Evolutionary conservation across 2,113 vertebrate genomes (phyloP).

Genomic region (Capricornis sumatraensis): DNA sequence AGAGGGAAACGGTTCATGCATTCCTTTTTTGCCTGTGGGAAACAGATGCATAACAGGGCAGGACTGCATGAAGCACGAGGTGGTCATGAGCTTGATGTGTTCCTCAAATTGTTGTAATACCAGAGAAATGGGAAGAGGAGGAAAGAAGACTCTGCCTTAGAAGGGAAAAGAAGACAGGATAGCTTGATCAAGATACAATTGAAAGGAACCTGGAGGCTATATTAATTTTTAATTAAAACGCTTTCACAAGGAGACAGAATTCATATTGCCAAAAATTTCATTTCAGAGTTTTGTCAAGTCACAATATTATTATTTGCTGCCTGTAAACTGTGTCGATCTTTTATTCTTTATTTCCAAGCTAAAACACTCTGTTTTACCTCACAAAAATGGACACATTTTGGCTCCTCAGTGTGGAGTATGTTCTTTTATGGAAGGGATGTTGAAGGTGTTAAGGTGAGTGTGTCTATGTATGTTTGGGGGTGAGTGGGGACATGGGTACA

Average conservation of each 20-base stretch:
- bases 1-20: neutral
- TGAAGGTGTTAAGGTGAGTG: neutral
- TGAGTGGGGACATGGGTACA: neutral
- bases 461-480: fast-evolving
- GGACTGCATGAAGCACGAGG: neutral
- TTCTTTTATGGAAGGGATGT: neutral
- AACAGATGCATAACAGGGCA: neutral
- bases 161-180: neutral
- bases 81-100: neutral
- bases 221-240: neutral
- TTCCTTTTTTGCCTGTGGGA: neutral
- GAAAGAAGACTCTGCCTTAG: neutral
- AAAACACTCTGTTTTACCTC: neutral
- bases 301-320: neutral
- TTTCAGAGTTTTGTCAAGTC: neutral
- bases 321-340: neutral
- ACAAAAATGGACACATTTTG: neutral
- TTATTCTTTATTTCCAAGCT: neutral
- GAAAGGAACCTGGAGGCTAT: neutral
- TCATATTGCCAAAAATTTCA: neutral
- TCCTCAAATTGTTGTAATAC: neutral
- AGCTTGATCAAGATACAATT: neutral
- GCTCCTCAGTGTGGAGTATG: neutral
- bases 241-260: neutral
- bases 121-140: neutral